These are phyloP conservation scores for Himalopsyche anomala DNA, from an alignment of 2,888 invertebrate genomes.

Conservation along the genomic window DNA sequence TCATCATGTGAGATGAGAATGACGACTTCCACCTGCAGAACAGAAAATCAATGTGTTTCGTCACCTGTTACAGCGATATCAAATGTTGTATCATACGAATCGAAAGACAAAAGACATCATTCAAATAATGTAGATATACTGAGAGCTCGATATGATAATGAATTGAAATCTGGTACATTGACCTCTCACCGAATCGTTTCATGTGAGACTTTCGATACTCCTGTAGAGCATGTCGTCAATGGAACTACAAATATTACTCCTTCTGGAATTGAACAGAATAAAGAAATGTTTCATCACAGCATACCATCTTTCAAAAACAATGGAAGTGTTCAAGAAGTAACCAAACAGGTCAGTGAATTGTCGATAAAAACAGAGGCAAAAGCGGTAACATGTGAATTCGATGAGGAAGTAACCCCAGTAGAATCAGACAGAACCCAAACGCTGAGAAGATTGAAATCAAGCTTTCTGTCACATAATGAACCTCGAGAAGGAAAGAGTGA, in stretches of 20 bases:
- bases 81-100: neutral
- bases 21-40: neutral
- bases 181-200: neutral
- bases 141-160: neutral
- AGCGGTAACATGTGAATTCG: neutral
- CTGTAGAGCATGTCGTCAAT: neutral
- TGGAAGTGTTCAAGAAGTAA: neutral
- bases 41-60: neutral
- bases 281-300: neutral
- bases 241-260: neutral
- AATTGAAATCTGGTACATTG: neutral
- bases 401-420: neutral
- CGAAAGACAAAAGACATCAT: neutral
- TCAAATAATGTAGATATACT: neutral
- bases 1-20: constrained; percentile 14
- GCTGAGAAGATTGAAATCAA: constrained; percentile 52
- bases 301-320: neutral
- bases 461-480: constrained; percentile 48
- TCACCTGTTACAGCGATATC: neutral
- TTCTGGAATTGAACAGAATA: neutral
- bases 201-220: neutral
- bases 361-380: neutral
- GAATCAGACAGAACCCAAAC: constrained; percentile 47
- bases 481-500: constrained; percentile 47
- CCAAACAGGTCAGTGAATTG: neutral